Base-by-base conservation (phyloP, 2,888 invertebrate genomes). In the Chesias legatella region DNA sequence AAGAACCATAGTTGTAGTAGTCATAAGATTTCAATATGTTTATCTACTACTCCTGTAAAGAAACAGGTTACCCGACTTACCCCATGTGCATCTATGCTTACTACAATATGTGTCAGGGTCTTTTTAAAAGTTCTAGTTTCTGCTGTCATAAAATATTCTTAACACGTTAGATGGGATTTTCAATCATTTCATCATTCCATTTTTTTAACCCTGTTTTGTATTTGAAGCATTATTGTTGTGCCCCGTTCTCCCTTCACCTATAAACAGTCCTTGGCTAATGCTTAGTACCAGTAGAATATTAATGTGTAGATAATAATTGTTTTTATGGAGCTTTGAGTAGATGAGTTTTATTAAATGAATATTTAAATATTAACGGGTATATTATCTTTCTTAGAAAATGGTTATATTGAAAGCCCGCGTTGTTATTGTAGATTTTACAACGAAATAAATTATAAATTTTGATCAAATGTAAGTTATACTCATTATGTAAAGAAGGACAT, bases 341-440 rank as follows among this genome's bases (percentile, higher is more conserved):
- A 50, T 49, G 28, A 34, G 37, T 34, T 48, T 58, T 53, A 58
- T 54, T 51, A 51, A 55, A 48, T 47, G 32, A 45, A 53, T 47
- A 54, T 38, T 46, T 57, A 48, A 36, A 50, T 54, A 44, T 48
- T 30, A 40, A 53, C 43, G 42, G 46, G 60, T 66, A 64, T 60
- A 53, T 62, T 56, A 60, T 55, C 29, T 40, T 33, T 40, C 35
- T 24, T 40, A 40, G 33, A 27, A 30, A 44, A 45, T 45, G 36
- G 33, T 45, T 61, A 55, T 60, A 66, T 58, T 61, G 56, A 44
- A 70, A 63, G 48, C 59, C 63, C 69, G 76, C 68, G 40, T 79
- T 78, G 80, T 83, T 79, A 79, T 67, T 53, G 77, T 80, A 80
- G 79, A 79, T 80, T 81, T 80, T 83, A 83, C 83, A 84, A 84